A percentile compares a stretch with the other conserved stretches of the same genome.
phyloP scores from a whole-genome alignment of 2,797 vertebrate species.

The Ceyx erithaca region DNA sequence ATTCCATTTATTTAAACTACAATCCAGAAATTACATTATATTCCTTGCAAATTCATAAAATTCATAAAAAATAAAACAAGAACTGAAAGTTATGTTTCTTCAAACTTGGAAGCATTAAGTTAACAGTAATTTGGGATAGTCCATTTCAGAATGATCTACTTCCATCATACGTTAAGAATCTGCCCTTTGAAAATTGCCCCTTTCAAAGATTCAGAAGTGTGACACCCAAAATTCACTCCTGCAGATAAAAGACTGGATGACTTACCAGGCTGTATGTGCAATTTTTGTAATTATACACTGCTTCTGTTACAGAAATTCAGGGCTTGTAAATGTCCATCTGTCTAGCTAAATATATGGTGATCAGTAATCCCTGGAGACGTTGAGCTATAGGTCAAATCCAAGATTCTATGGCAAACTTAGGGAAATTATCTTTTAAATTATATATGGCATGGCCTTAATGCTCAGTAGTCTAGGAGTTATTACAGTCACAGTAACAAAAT shows the following conservation, averaged over 20 bases:
- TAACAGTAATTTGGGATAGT: neutral
- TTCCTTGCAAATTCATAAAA: neutral
- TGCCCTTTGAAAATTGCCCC: neutral
- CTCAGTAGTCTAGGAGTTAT: neutral
- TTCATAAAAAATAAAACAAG: too few species aligned
- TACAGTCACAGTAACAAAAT: neutral
- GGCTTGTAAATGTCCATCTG: slow-evolving; percentile 26
- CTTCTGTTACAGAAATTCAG: neutral
- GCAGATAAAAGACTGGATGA: neutral
- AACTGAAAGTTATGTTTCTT: neutral
- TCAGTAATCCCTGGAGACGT: slow-evolving; percentile 14
- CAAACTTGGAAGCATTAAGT: neutral
- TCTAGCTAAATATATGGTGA: slow-evolving; percentile 37
- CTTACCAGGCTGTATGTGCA: neutral
- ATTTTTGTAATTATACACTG: neutral
- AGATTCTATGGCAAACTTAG: slow-evolving; percentile 18
- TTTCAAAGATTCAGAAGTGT: neutral
- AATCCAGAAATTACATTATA: neutral
- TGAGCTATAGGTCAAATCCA: slow-evolving; percentile 16
- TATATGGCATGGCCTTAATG: slow-evolving; percentile 8
- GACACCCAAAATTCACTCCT: neutral
- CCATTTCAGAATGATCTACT: neutral
- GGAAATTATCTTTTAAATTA: slow-evolving; percentile 44
- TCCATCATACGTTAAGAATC: neutral
- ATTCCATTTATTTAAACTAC: neutral